Evolutionary conservation across 2,797 vertebrate species (phyloP).

Genomic region (Gallinago stenura): DNA sequence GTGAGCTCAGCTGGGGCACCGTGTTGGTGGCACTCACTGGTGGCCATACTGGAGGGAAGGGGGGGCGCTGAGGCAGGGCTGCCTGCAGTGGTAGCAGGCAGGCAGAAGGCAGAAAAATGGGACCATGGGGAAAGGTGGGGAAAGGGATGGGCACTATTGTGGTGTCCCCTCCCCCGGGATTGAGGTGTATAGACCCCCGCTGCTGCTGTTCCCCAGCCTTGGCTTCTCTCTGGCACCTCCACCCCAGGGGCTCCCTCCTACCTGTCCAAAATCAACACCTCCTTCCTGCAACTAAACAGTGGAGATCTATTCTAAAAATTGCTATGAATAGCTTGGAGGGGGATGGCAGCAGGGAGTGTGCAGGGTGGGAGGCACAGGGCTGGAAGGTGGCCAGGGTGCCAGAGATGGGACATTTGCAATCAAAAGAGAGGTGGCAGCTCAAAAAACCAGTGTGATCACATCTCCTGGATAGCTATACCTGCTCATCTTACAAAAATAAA

Average conservation of each 20-base stretch:
- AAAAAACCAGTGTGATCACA: fast-evolving
- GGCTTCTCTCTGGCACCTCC: not conserved
- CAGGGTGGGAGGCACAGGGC: not conserved
- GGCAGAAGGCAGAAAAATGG: not conserved
- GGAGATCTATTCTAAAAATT: not conserved
- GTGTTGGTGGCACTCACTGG: fast-evolving
- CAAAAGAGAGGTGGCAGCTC: not conserved
- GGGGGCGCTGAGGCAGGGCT: not conserved
- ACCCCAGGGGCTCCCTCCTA: not conserved
- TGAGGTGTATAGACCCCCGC: not conserved
- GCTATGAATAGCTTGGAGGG: not conserved
- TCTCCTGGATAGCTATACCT: too few species aligned
- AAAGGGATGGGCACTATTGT: too few species aligned
- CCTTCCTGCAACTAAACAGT: constrained; percentile 18
- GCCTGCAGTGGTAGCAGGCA: not conserved
- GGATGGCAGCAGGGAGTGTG: fast-evolving
- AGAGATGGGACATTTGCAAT: not conserved
- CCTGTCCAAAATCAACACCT: not conserved
- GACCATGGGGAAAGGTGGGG: too few species aligned
- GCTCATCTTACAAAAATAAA: not conserved
- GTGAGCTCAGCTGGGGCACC: not conserved
- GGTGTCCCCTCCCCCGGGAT: not conserved
- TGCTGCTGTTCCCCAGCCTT: not conserved
- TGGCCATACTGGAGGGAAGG: not conserved
- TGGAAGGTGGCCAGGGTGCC: not conserved